Percentiles rank a stretch among this genome's conserved stretches.
phyloP scores from a whole-genome alignment of 2,797 vertebrate species.

The Neosilurus hyrtlii region DNA sequence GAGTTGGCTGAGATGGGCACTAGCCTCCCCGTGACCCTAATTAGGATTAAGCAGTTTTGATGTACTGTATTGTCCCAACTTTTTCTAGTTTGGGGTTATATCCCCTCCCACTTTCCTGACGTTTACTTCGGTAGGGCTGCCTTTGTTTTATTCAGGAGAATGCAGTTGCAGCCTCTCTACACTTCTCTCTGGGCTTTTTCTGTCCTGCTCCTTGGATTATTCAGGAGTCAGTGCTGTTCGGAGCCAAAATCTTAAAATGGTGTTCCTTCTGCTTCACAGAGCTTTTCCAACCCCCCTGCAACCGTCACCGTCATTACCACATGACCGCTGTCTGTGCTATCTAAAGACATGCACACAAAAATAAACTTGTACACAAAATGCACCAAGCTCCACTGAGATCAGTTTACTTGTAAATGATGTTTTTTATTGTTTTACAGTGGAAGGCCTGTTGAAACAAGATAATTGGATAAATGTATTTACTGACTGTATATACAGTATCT shows the following conservation, averaged over 20 bases:
- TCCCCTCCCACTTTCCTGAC: conserved; percentile 8
- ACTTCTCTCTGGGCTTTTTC: conserved; percentile 23
- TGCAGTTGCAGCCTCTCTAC: conserved; percentile 53
- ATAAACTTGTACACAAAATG: too few species aligned
- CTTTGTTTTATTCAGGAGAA: conserved; percentile 69
- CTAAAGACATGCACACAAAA: conserved; percentile 7
- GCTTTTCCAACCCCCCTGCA: conserved; percentile 4
- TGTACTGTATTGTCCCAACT: too few species aligned
- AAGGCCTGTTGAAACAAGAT: background rate
- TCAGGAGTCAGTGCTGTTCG: conserved; percentile 45
- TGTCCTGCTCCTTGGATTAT: conserved; percentile 48
- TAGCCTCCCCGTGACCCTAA: too few species aligned
- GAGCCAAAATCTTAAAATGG: conserved; percentile 41
- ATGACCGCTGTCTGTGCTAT: background rate
- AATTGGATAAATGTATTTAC: background rate
- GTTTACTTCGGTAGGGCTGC: conserved; percentile 32
- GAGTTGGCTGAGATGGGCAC: too few species aligned
- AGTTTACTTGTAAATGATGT: conserved; percentile 16
- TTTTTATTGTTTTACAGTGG: conserved; percentile 6
- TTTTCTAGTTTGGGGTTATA: background rate
- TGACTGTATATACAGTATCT: background rate
- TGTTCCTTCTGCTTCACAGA: conserved; percentile 44
- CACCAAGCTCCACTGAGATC: conserved; percentile 14
- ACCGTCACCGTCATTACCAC: background rate
- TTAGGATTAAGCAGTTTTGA: too few species aligned